These are phyloP conservation scores for Squalus acanthias DNA, from an alignment of 2,797 vertebrate genomes.

Conservation along the genomic window DNA sequence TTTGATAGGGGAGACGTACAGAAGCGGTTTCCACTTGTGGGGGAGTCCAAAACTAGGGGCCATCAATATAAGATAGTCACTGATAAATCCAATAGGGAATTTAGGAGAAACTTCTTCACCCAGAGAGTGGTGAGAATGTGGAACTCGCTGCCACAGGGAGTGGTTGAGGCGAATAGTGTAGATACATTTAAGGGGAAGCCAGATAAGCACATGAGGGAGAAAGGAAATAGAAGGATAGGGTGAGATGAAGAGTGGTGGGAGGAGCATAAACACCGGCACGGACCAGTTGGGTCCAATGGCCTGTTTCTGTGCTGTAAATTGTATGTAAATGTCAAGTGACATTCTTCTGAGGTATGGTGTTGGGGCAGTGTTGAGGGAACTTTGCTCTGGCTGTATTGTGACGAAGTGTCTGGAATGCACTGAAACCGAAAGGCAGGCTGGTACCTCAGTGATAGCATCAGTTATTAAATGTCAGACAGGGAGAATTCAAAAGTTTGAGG, in stretches of 20 bases:
- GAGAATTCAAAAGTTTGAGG: neutral
- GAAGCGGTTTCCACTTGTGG: too few relatives aligned
- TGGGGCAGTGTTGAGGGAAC: too few relatives aligned
- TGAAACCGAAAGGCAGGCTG: neutral
- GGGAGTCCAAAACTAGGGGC: too few relatives aligned
- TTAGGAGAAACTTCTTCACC: neutral
- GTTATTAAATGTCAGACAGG: neutral
- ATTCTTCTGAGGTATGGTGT: neutral
- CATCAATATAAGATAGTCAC: too few relatives aligned
- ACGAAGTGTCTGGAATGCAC: neutral
- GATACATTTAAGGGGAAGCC: neutral
- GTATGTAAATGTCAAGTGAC: neutral
- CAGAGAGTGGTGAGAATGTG: neutral
- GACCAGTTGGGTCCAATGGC: neutral
- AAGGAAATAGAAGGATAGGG: neutral
- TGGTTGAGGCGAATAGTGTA: neutral
- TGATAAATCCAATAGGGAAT: too few relatives aligned
- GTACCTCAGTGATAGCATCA: neutral
- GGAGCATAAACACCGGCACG: neutral
- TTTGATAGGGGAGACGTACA: too few relatives aligned
- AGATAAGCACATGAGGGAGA: neutral
- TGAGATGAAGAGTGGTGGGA: neutral
- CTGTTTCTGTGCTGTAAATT: neutral
- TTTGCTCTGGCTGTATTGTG: neutral
- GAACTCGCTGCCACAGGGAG: neutral